Percentiles rank a stretch among this genome's conserved stretches.
These are phyloP conservation scores for Microctonus hyperodae DNA, from an alignment of 2,888 invertebrate genomes.

Conservation along the genomic window DNA sequence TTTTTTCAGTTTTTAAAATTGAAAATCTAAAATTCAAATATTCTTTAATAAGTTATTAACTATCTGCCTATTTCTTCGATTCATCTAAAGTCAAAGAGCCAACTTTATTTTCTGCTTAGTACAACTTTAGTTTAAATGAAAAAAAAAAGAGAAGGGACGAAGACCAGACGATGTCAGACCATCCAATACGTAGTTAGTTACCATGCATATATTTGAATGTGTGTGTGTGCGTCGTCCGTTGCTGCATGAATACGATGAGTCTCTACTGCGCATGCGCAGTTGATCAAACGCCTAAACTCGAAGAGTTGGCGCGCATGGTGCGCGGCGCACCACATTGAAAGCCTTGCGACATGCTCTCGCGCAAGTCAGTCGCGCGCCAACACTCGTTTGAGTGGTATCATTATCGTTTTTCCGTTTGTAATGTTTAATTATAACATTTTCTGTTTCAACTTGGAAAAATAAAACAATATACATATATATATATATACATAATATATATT, in stretches of 20 bases:
- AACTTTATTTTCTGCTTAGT: too few relatives aligned
- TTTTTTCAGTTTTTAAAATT: too few relatives aligned
- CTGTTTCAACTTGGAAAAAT: not conserved
- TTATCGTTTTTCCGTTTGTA: slow-evolving; percentile 5
- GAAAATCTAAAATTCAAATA: too few relatives aligned
- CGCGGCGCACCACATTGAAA: slow-evolving; percentile 61
- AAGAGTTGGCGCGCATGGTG: slow-evolving; percentile 51
- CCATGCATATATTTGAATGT: not conserved
- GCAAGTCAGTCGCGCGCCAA: slow-evolving; percentile 61
- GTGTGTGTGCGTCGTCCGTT: not conserved
- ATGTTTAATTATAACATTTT: slow-evolving; percentile 9
- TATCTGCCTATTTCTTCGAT: too few relatives aligned
- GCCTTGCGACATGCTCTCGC: slow-evolving; percentile 60
- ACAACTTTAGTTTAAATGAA: too few relatives aligned
- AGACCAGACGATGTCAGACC: too few relatives aligned
- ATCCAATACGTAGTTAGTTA: too few relatives aligned
- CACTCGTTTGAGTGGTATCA: slow-evolving; percentile 51
- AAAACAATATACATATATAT: slow-evolving; percentile 6
- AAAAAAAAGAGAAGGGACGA: too few relatives aligned
- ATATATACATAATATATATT: too few relatives aligned
- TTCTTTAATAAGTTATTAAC: too few relatives aligned
- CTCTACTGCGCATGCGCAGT: slow-evolving; percentile 47
- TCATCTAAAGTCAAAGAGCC: too few relatives aligned
- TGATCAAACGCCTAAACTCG: slow-evolving; percentile 42
- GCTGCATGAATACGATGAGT: slow-evolving; percentile 45